Percentiles rank a stretch among this genome's conserved stretches.
These are phyloP conservation scores for Capromys pilorides DNA, from an alignment of 2,797 vertebrate genomes.

Conservation along the genomic window DNA sequence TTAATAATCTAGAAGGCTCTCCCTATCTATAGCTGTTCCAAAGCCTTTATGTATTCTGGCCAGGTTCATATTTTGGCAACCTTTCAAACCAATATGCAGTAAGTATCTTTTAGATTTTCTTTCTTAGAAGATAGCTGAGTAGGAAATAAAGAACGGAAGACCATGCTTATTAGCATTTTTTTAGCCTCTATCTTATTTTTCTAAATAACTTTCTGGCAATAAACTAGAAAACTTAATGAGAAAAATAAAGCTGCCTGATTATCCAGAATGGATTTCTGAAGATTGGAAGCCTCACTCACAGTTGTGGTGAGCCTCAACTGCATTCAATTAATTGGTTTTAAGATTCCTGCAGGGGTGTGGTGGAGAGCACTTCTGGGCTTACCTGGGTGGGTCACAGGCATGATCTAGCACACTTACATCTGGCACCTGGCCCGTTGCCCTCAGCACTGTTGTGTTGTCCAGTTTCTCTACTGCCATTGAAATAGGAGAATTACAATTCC, in stretches of 20 bases:
- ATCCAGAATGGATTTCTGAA: neutral
- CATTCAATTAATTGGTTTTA: neutral
- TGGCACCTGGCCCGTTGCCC: neutral
- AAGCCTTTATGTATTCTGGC: neutral
- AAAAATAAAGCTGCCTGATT: neutral
- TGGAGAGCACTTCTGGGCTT: neutral
- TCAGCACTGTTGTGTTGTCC: neutral
- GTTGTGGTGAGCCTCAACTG: neutral
- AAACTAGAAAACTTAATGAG: neutral
- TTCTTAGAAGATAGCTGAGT: neutral
- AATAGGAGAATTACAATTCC: neutral
- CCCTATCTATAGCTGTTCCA: neutral
- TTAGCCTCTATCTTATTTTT: constrained; percentile 1
- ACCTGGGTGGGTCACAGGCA: neutral
- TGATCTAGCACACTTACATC: neutral
- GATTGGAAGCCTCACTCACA: neutral
- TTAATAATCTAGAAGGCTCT: neutral
- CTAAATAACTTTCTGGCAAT: neutral
- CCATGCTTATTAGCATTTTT: neutral
- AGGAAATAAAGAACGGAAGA: neutral
- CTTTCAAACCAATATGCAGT: neutral
- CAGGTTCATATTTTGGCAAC: neutral
- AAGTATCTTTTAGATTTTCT: neutral
- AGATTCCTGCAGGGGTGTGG: neutral
- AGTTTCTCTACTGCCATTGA: neutral